Percentiles rank a stretch among this genome's conserved stretches.
phyloP scores from a whole-genome alignment of 2,113 vertebrate species.

The Penelope pileata region DNA sequence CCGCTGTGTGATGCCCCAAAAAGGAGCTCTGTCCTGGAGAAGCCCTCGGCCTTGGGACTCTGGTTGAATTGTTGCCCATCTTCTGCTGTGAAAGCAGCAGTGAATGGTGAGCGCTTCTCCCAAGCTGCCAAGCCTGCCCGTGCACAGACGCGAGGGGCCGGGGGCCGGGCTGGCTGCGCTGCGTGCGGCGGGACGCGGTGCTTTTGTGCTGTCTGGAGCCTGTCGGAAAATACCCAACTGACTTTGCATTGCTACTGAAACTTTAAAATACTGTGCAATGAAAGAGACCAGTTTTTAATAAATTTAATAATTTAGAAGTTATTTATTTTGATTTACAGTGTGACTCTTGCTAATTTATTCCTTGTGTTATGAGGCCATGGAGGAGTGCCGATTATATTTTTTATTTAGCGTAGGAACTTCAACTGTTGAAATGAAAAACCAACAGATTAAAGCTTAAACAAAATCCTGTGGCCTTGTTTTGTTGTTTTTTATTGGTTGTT shows the following conservation, averaged over 20 bases:
- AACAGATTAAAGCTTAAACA: not conserved
- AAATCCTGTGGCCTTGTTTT: constrained; percentile 3
- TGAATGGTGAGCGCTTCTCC: not conserved
- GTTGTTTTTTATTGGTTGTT: not conserved
- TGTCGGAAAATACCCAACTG: constrained; percentile 11
- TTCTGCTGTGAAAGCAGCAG: not conserved
- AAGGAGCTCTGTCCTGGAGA: accelerated
- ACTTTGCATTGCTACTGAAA: constrained; percentile 51
- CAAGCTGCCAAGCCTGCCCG: not conserved
- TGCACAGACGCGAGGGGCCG: too few relatives aligned
- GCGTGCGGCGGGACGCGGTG: not conserved
- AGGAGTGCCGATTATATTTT: not conserved
- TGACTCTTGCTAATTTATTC: constrained; percentile 64
- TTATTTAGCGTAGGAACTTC: constrained; percentile 41
- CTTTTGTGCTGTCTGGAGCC: not conserved
- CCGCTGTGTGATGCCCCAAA: not conserved
- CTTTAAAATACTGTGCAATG: constrained; percentile 61
- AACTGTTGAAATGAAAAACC: not conserved
- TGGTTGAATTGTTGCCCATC: not conserved
- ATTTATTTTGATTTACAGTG: constrained; percentile 65
- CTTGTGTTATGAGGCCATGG: not conserved
- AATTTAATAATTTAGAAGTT: constrained; percentile 18
- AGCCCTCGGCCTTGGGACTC: not conserved
- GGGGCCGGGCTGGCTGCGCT: not conserved
- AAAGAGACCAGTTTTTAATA: constrained; percentile 8